These are phyloP conservation scores for Typhlichthys eigenmanni DNA, from an alignment of 2,797 vertebrate genomes.

Conservation along the genomic window DNA sequence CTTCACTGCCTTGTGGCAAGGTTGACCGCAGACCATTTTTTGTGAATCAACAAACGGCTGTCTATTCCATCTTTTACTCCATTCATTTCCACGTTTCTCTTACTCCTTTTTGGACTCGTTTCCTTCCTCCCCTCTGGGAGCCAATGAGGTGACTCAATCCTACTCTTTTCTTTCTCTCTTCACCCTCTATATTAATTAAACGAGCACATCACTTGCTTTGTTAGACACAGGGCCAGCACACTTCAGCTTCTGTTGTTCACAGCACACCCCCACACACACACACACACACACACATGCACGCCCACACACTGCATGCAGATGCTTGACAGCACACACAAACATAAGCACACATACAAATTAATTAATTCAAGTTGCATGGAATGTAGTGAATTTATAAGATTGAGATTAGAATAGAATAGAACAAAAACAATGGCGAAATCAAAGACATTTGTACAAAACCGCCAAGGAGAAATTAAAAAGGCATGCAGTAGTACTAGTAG, in stretches of 20 bases:
- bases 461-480: not conserved
- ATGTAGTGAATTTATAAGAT: not conserved
- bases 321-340: not conserved
- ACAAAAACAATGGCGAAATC: constrained; percentile 12
- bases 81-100: not conserved
- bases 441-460: not conserved
- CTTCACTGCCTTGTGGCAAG: too few species aligned
- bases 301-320: not conserved
- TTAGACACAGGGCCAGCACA: constrained; percentile 44
- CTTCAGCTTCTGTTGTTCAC: constrained; percentile 6
- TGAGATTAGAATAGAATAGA: not conserved
- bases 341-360: constrained; percentile 3
- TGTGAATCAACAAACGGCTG: not conserved
- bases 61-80: not conserved
- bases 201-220: constrained; percentile 44
- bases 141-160: constrained; percentile 58
- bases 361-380: constrained; percentile 1
- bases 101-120: constrained; percentile 17
- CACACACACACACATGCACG: constrained; percentile 2
- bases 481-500: not conserved
- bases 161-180: constrained; percentile 35
- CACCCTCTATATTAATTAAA: constrained; percentile 59
- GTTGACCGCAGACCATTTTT: too few species aligned
- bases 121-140: constrained; percentile 53
- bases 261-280: constrained; percentile 8